phyloP scores from a whole-genome alignment of 1,140 invertebrate genomes.

The Aphidius ervi region DNA sequence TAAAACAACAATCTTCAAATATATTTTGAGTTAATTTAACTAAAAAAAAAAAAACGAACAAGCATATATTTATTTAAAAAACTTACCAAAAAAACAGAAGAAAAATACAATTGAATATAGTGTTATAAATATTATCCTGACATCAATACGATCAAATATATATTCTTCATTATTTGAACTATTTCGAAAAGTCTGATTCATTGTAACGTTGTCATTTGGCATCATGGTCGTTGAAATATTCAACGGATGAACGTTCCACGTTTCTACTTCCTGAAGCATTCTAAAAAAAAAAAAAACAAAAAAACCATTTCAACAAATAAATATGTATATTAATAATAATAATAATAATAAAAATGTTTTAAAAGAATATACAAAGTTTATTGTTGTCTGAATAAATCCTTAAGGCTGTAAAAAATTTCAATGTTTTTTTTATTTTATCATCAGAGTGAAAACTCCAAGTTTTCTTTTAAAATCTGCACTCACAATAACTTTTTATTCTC shows the following conservation, averaged over 20 bases:
- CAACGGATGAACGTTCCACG: constrained; percentile 18
- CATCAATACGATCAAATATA: constrained; percentile 62
- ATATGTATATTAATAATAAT: background rate
- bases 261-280: constrained; percentile 15
- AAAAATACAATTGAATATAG: constrained; percentile 65
- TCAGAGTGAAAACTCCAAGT: too few species aligned
- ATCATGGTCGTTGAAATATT: background rate
- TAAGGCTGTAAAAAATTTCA: too few species aligned
- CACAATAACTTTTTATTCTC: too few species aligned
- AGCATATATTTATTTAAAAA: background rate
- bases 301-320: background rate
- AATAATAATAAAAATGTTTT: background rate
- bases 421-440: too few species aligned
- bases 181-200: constrained; percentile 20
- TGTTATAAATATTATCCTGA: constrained; percentile 62
- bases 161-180: constrained; percentile 52
- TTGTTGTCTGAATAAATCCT: too few species aligned
- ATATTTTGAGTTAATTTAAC: background rate
- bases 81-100: constrained; percentile 67
- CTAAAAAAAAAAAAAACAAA: constrained; percentile 25
- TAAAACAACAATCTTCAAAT: background rate
- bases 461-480: too few species aligned
- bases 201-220: constrained; percentile 22
- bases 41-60: constrained; percentile 12
- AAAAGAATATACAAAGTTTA: background rate